Evolutionary conservation across 1,140 invertebrate genomes (phyloP), one percentile per base, ranked within the genome.

Genomic region (Druon quercuslanigerum): DNA sequence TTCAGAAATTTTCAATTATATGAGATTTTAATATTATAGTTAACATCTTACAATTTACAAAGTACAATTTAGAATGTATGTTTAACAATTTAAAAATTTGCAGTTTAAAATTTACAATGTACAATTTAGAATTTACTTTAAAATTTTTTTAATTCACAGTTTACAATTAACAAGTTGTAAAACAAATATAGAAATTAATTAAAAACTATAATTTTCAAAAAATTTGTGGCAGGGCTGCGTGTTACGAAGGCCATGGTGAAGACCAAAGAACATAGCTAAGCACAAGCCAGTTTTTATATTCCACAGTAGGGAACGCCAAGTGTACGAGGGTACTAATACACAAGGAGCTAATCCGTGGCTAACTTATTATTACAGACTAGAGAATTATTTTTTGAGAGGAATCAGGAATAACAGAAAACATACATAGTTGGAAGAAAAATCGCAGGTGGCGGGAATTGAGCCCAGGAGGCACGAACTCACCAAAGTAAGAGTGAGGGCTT

Each of bases 221-320:
- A 77, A 83, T 82, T 51, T 90, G 89, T 90, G n/a, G 84, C 89
- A 84, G 76, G 81, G 78, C 78, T 75, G 84, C 80, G 88, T 89
- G 84, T 89, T 86, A 54, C 75, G 80, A 79, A 74, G 85, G 82
- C 50, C 78, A 87, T 72, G 3, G 73, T 73, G 40, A 19, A 73
- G 73, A 80, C 82, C 84, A 78, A 33, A 81, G 77, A 89, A 89
- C 83, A 90, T 90, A 90, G 89, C 89, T 81, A 78, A 80, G 78
- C 79, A 81, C 83, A 84, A 86, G 87, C 83, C 8, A 60, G n/a
- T 66, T 86, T 88, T 84, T 82, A 83, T 85, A 71, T 82, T 86
- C 87, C 89, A 90, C 88, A 85, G 75, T 74, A 80, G 77, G 79
- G 80, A 90, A 90, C 88, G 89, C 87, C 89, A 82, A 83, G 77